Conservation (phyloP, 2,113 vertebrate species). For the Mustela nigripes region DNA sequence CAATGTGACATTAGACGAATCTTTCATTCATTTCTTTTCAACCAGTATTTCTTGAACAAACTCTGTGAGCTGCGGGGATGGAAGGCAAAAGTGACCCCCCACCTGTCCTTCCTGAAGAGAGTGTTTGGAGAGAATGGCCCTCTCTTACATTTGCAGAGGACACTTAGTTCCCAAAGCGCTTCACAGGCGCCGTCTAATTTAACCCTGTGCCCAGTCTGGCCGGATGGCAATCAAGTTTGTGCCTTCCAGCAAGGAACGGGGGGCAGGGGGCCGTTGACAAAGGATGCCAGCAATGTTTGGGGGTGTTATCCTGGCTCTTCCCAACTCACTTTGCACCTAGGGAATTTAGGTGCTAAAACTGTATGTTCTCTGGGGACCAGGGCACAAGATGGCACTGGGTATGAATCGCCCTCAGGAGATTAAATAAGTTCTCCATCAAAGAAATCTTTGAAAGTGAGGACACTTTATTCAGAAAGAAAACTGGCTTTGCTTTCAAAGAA, state of each 20-base stretch:
- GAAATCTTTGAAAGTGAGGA: slow-evolving; percentile 46
- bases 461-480: slow-evolving; percentile 48
- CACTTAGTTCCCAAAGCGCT: slow-evolving; percentile 32
- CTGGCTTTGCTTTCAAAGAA: slow-evolving; percentile 32
- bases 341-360: not conserved
- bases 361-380: not conserved
- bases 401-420: not conserved
- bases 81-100: not conserved
- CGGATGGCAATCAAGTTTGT: not conserved
- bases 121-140: not conserved
- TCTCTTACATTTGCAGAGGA: not conserved
- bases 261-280: not conserved
- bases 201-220: not conserved
- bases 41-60: slow-evolving; percentile 35
- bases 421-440: slow-evolving; percentile 56
- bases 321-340: not conserved
- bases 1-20: not conserved
- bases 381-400: not conserved
- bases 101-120: not conserved
- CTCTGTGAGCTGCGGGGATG: not conserved
- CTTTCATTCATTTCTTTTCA: slow-evolving; percentile 37
- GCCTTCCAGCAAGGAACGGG: not conserved
- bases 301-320: not conserved
- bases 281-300: not conserved
- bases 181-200: not conserved